Base-by-base conservation (phyloP, 23 tunicate genomes). In the Halocynthia aurantium region DNA sequence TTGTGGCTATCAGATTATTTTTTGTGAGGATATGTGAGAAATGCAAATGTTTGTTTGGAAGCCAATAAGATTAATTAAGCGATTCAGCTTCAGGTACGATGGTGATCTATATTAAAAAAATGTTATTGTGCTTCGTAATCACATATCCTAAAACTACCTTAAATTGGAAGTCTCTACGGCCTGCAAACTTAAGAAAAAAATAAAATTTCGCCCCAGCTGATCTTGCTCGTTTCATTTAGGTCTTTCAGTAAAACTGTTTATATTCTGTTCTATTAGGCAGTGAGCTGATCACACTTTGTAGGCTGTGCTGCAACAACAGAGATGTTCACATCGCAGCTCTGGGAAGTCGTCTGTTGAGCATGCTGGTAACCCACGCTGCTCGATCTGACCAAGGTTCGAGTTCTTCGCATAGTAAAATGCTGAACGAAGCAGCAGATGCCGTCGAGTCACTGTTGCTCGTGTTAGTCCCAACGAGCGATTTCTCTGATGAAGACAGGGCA, bases 311-410 rank as follows among this genome's bases (percentile, higher is more conserved):
- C 51, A 81, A 53, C 84, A 84, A 91, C 55, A 21, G 71, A 51
- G 97, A 91, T 61, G 77, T 91, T 21, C 52, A 77, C 13, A 90
- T 85, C 65, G 87, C 87, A 44, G 91, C 97, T 18, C 70, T 91
- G 15, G 86, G 91, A 20, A 82, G 78, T 15, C 81, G 82, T 49
- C 86, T 91, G 53, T 67, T 77, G 53, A 54, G 83, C 7, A 70
- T 76, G 15, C 31, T 89, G 21, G 55, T 80, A 20, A 70, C 77
- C 19, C 81, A 72, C 55, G 79, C 89, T 8, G 18, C 64, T 15
- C 55, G 19, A 52, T 51, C 50, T 11, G 64, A 74, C 13, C 78
- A 74, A 74, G 57, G 57, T 20, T 55, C 78, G 19, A 12, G 64
- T 55, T 22, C 64, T 8, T 53, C 57, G 54, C 55, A 54, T 51